Evolutionary conservation across 2,797 vertebrate genomes (phyloP).

Genomic region (Pterois miles): DNA sequence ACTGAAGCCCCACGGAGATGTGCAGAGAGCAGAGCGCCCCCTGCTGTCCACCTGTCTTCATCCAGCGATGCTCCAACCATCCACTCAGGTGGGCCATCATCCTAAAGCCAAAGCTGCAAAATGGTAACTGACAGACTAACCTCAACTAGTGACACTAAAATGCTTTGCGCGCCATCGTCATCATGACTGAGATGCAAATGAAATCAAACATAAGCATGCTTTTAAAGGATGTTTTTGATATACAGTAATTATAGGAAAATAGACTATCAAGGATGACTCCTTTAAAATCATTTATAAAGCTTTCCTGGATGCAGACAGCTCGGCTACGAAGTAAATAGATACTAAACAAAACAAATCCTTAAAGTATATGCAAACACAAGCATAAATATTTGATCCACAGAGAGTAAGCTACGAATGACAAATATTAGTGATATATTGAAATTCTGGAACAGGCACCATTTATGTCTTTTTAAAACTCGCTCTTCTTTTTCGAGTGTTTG

Average conservation of each 20-base stretch:
- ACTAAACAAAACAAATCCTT: constrained; percentile 85
- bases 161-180: constrained; percentile 73
- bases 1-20: constrained; percentile 46
- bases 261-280: constrained; percentile 85
- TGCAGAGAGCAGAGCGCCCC: constrained; percentile 62
- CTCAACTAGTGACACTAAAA: constrained; percentile 75
- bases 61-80: constrained; percentile 44
- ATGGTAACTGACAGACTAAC: constrained; percentile 64
- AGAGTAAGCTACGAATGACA: constrained; percentile 88
- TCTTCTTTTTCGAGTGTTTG: constrained; percentile 76
- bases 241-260: constrained; percentile 87
- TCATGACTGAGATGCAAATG: constrained; percentile 79
- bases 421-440: constrained; percentile 87
- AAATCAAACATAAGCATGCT: constrained; percentile 86
- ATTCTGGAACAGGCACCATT: constrained; percentile 84
- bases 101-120: constrained; percentile 56
- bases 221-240: constrained; percentile 85
- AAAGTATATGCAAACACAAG: constrained; percentile 89
- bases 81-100: constrained; percentile 39
- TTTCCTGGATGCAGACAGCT: constrained; percentile 86
- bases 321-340: constrained; percentile 86
- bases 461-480: constrained; percentile 77
- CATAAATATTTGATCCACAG: constrained; percentile 90
- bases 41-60: constrained; percentile 54
- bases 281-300: constrained; percentile 85